Evolutionary conservation across 2,888 invertebrate genomes (phyloP), one percentile per base, ranked within the genome.

Genomic region (Acanthosepion lycidas): DNA sequence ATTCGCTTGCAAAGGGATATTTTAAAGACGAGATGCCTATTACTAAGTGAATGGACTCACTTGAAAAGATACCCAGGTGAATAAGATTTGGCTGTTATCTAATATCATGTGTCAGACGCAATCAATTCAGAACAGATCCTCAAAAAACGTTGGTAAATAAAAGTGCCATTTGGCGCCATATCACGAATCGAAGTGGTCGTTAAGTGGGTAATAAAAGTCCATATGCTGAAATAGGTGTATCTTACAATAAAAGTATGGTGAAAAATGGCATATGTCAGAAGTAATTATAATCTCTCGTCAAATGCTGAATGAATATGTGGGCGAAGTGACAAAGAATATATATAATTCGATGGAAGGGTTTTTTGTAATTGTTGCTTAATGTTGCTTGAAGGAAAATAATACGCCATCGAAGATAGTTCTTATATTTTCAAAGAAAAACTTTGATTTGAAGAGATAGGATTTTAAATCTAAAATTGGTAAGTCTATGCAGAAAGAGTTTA

Each of bases 121-220:
- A 78, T 78, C n/a, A 78, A 78, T 78, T 78, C 78, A n/a, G n/a
- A n/a, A 18, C 78, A n/a, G 78, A n/a, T 78, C 78, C 33, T 33
- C 78, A n/a, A 78, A 78, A 78, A 78, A 12, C 18, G n/a, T 78
- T 9, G 78, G 33, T 78, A 78, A 78, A 78, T 78, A 78, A 78
- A 78, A 33, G n/a, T 78, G n/a, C 78, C 78, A 78, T 78, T 78
- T 78, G n/a, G n/a, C 78, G 78, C n/a, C 78, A 78, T 78, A n/a
- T 78, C 78, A 78, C n/a, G 78, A 78, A 78, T 78, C n/a, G 8
- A 78, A 78, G 78, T 78, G 78, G 78, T 78, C n/a, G 78, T 78
- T 78, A 78, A 78, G 78, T 78, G 33, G 78, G n/a, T 78, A 78
- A 78, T 78, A 78, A 78, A 78, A 78, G n/a, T 78, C 78, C 78